Evolutionary conservation across 2,113 vertebrate species (phyloP).

Genomic region (Catharus minimus): DNA sequence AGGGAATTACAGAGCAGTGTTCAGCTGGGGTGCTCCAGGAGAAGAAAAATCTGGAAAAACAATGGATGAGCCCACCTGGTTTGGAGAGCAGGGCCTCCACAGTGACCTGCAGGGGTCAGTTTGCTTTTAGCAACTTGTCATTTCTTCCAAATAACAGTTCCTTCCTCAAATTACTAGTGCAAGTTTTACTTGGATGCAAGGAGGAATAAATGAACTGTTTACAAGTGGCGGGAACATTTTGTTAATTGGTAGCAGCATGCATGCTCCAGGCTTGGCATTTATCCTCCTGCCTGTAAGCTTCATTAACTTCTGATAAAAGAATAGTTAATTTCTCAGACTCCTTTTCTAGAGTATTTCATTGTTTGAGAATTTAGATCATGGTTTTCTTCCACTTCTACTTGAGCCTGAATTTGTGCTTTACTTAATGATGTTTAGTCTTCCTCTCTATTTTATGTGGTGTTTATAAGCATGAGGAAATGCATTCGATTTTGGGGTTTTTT

Average conservation of each 20-base stretch:
- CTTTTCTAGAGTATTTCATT: slow-evolving; percentile 1
- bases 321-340: slow-evolving; percentile 20
- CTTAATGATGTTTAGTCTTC: neutral
- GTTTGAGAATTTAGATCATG: neutral
- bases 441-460: neutral
- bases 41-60: neutral
- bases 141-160: neutral
- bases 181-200: neutral
- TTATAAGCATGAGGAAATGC: neutral
- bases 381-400: slow-evolving; percentile 23
- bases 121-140: neutral
- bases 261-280: neutral
- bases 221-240: neutral
- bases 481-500: neutral
- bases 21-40: neutral
- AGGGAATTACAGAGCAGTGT: fast-evolving
- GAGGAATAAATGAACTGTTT: neutral
- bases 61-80: fast-evolving
- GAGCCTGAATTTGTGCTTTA: neutral
- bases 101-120: neutral
- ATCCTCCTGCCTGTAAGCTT: slow-evolving; percentile 15
- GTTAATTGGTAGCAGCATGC: slow-evolving; percentile 38
- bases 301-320: slow-evolving; percentile 31
- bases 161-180: neutral
- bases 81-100: fast-evolving